These are phyloP conservation scores for Sebastes steindachneri DNA, from an alignment of 2,797 vertebrate genomes.

Conservation along the genomic window DNA sequence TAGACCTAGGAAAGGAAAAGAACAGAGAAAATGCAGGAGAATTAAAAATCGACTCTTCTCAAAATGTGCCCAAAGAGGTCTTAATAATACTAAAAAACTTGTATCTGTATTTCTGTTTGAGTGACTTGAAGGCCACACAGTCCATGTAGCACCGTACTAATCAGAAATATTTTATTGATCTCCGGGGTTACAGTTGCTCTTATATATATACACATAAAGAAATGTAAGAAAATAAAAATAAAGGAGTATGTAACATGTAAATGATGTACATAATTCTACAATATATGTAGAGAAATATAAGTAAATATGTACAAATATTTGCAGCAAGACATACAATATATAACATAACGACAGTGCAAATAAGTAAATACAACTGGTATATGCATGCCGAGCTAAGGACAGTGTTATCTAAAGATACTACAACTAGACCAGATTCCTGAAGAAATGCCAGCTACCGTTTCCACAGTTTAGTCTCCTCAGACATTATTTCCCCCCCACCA, in stretches of 20 bases:
- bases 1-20: constrained; percentile 70
- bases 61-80: neutral
- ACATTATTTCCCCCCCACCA: constrained; percentile 34
- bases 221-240: no score
- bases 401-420: constrained; percentile 2
- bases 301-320: no score
- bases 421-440: neutral
- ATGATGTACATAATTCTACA: no score
- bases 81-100: neutral
- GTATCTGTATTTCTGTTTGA: neutral
- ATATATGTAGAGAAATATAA: no score
- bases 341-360: neutral
- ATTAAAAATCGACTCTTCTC: constrained; percentile 2
- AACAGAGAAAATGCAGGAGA: constrained; percentile 15
- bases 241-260: no score
- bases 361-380: neutral
- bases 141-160: neutral
- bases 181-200: no score
- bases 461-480: constrained; percentile 60
- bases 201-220: no score
- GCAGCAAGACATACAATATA: no score
- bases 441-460: constrained; percentile 25
- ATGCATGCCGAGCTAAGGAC: neutral
- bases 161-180: no score
- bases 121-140: neutral